Evolutionary conservation across 1,140 invertebrate species (phyloP), one percentile per base, ranked within the genome.

Genomic region (Cydia strobilella): DNA sequence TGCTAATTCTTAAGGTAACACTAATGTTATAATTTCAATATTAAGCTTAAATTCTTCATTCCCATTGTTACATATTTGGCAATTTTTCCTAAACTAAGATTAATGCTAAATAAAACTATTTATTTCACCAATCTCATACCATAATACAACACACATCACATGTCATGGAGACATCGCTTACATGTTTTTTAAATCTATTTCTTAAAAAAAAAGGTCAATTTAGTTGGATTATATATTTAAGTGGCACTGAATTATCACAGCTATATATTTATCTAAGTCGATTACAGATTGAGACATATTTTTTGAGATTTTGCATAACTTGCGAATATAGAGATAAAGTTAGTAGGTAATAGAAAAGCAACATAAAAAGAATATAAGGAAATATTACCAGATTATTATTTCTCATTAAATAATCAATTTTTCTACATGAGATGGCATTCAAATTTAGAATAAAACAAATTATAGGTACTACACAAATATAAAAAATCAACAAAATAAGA

Each of bases 231-330:
- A 20, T 51, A 51, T 51, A 23, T 76, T 74, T 69, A 84, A 84
- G 84, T 88, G 88, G 88, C 88, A 90, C 88, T 84, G 76, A 73
- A 45, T 72, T 90, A 90, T 90, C 88, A 90, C 88, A 88, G 85
- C 81, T 25, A 42, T 63, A 74, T 9, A 51, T 35, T 74, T 63
- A 25, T 51, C 45, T 45, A 45, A 48, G 20, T 23, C 42, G 48
- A 48, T 48, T 23, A 72, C 54, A 25, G 39, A 10, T 72, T 45
- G 71, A 69, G 35, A 69, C 13, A 18, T n/a, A 39, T 1, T 69
- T 31, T 42, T 31, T 39, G 25, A 69, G 31, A 18, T 18, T 69
- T 42, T 15, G 13, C 18, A 31, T 7, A 65, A 27, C 2, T n/a
- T 45, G 42, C 25, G 13, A 42, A 18, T 5, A 59, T 20, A 35